These are phyloP conservation scores for Carduelis carduelis DNA, from an alignment of 2,797 vertebrate genomes.

Conservation along the genomic window DNA sequence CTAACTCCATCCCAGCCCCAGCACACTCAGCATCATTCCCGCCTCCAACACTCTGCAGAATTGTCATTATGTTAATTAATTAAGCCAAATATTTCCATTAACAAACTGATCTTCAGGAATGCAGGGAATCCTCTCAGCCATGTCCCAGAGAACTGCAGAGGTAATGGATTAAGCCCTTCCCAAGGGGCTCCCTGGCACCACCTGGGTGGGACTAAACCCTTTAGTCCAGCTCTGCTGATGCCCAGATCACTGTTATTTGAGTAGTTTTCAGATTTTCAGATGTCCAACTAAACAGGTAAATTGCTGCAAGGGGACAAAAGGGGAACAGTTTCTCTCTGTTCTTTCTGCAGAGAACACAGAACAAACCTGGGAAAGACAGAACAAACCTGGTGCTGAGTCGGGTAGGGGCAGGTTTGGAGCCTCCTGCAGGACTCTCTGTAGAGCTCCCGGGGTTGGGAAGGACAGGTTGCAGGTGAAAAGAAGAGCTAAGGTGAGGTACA, in stretches of 20 bases:
- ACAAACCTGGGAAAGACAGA: background rate
- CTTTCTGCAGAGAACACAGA: background rate
- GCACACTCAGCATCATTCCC: background rate
- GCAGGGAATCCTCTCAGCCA: background rate
- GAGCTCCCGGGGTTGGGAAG: background rate
- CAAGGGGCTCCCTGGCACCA: background rate
- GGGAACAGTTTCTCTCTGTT: background rate
- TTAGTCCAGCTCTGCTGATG: background rate
- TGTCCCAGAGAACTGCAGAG: background rate
- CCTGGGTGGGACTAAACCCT: background rate
- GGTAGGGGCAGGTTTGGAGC: background rate
- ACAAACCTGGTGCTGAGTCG: background rate
- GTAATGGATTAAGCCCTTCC: background rate
- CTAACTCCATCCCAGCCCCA: background rate
- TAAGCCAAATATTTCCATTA: slow-evolving; percentile 28
- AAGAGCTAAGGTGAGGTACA: background rate
- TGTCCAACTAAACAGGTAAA: background rate
- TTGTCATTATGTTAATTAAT: slow-evolving; percentile 50
- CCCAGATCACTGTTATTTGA: background rate
- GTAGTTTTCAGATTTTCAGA: background rate
- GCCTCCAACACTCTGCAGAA: background rate
- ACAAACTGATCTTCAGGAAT: slow-evolving; percentile 15
- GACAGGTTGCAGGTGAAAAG: background rate
- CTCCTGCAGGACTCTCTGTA: background rate
- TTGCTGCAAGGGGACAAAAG: background rate